A percentile compares a stretch with the other conserved stretches of the same genome.
Conservation (phyloP, 2,888 invertebrate genomes). For the Vesta saturnalis region DNA sequence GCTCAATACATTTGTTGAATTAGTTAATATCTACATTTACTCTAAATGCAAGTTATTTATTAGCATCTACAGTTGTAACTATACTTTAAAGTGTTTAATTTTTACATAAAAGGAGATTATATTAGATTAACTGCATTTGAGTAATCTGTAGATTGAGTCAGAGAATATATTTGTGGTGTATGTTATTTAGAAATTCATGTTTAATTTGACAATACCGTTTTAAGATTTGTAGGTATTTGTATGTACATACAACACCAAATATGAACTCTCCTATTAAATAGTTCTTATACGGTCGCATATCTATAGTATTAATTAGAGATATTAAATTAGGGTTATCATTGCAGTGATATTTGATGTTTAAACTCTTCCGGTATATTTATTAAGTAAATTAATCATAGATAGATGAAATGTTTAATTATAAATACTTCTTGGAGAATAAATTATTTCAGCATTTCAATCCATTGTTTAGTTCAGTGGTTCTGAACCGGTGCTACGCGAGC, state of each 20-base stretch:
- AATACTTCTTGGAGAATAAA: slow-evolving; percentile 58
- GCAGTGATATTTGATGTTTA: slow-evolving; percentile 58
- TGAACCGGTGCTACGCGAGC: too few species aligned
- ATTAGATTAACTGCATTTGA: neutral
- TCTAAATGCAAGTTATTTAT: slow-evolving; percentile 3
- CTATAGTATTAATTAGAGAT: slow-evolving; percentile 10
- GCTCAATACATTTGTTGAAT: slow-evolving; percentile 12
- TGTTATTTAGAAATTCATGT: slow-evolving; percentile 13
- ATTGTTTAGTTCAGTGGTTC: neutral
- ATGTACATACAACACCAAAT: slow-evolving; percentile 20
- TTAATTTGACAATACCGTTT: slow-evolving; percentile 6
- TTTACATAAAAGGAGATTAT: too few species aligned
- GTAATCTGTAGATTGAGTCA: neutral
- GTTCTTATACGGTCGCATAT: slow-evolving; percentile 9
- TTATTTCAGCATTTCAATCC: slow-evolving; percentile 54
- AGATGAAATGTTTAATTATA: slow-evolving; percentile 56
- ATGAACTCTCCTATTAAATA: slow-evolving; percentile 12
- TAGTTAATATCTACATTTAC: neutral
- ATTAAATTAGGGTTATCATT: slow-evolving; percentile 41
- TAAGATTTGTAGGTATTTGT: neutral
- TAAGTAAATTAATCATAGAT: slow-evolving; percentile 57
- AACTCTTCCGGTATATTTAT: slow-evolving; percentile 57
- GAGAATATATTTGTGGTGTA: slow-evolving; percentile 22
- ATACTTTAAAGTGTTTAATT: neutral
- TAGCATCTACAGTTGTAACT: neutral